phyloP scores from a whole-genome alignment of 2,888 invertebrate genomes.

The Byasa hedistus region DNA sequence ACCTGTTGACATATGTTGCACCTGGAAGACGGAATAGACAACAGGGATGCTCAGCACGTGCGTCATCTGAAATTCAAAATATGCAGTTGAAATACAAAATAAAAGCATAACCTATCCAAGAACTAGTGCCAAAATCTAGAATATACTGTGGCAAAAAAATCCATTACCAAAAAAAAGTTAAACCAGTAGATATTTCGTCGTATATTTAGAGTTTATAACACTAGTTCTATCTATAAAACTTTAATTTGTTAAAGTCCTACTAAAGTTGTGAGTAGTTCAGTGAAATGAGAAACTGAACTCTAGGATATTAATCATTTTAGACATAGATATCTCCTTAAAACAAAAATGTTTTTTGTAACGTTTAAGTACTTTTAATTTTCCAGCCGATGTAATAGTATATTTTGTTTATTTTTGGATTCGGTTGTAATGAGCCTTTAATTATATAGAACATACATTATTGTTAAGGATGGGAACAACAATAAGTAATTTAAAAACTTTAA shows the following conservation, averaged over 20 bases:
- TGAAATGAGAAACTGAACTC: too few relatives aligned
- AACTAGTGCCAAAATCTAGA: constrained; percentile 48
- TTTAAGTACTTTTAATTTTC: too few relatives aligned
- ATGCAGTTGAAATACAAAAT: constrained; percentile 47
- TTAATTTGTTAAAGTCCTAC: background rate
- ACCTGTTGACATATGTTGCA: constrained; percentile 19
- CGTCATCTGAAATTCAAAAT: constrained; percentile 54
- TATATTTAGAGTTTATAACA: background rate
- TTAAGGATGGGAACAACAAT: too few relatives aligned
- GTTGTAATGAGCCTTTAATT: too few relatives aligned
- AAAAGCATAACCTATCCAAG: constrained; percentile 41
- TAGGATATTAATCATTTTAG: too few relatives aligned
- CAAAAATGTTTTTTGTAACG: too few relatives aligned
- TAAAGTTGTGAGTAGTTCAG: too few relatives aligned
- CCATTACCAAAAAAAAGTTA: background rate
- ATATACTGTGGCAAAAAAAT: background rate
- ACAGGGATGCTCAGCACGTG: constrained; percentile 44
- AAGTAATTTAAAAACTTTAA: too few relatives aligned
- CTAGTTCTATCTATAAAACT: background rate
- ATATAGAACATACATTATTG: too few relatives aligned
- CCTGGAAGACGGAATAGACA: constrained; percentile 46
- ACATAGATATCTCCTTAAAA: too few relatives aligned
- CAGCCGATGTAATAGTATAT: too few relatives aligned
- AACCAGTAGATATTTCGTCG: background rate
- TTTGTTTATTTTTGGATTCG: too few relatives aligned